phyloP scores from a whole-genome alignment of 2,113 vertebrate species.

The Coreoperca whiteheadi region DNA sequence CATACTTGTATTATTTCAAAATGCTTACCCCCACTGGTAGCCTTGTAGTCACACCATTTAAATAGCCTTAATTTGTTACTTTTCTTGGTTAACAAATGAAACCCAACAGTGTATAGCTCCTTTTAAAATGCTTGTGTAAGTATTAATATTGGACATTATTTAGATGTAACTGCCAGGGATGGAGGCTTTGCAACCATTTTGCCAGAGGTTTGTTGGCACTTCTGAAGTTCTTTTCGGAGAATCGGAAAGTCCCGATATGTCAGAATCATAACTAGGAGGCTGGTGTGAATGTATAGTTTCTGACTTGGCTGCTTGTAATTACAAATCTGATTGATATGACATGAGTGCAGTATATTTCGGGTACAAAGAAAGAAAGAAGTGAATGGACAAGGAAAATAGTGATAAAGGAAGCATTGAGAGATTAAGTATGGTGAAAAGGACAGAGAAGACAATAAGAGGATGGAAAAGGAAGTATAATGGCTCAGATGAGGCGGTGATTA shows the following conservation, averaged over 20 bases:
- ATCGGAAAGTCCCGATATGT: neutral
- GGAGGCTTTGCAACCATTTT: neutral
- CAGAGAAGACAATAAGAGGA: neutral
- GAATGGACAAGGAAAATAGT: conserved; percentile 17
- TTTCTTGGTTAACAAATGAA: neutral
- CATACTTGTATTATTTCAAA: neutral
- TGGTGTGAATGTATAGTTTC: neutral
- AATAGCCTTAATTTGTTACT: neutral
- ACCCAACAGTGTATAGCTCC: neutral
- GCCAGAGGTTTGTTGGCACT: neutral
- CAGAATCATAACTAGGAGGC: neutral
- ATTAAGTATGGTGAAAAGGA: neutral
- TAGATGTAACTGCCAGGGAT: neutral
- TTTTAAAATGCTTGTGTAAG: neutral
- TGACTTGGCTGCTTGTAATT: neutral
- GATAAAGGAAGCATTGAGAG: conserved; percentile 4
- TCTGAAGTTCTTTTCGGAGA: neutral
- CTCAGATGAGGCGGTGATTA: conserved; percentile 36
- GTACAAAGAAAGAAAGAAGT: neutral
- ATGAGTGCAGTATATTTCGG: neutral
- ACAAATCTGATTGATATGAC: neutral
- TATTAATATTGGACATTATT: neutral
- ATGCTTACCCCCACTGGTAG: neutral
- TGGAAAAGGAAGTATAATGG: conserved; percentile 20
- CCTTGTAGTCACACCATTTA: neutral